Evolutionary conservation across 2,888 invertebrate species (phyloP), one percentile per base, ranked within the genome.

Genomic region (Nematopogon swammerdamellus): DNA sequence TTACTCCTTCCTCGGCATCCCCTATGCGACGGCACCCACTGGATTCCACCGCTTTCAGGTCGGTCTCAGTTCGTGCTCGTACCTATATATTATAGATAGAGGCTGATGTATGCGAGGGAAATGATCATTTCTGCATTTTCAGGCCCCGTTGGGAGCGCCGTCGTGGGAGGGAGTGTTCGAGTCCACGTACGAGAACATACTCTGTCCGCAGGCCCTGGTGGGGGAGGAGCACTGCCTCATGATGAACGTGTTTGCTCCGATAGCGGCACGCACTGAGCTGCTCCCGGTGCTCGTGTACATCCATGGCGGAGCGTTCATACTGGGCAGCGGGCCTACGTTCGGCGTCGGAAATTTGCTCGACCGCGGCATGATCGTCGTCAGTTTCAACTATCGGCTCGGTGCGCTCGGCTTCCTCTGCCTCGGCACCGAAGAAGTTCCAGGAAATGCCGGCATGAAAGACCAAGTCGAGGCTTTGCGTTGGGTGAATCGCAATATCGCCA

Each of bases 381-480:
- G 72, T 1, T 67, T 79, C 44, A 79, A 79, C 57, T 73, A 72
- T 52, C 66, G 79, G 1, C 60, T 79, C 1, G 74, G 80, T 16
- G 61, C 65, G 1, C 58, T 76, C 0, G 82, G 81, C 3, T 81
- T 80, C 57, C 61, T 81, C 1, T 73, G 72, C 50, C 63, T 77
- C 0, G 64, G 64, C 14, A 63, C 61, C 2, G 54, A 58, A 1
- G 66, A 63, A 1, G 67, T 65, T 0, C 65, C 72, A 0, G 80
- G 76, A 2, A 80, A 80, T 50, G 70, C 67, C 1, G 80, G 79
- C 1, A 54, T 80, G 14, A 79, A 77, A 51, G 80, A 80, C 56
- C 74, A 74, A 54, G 61, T 75, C 18, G 68, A 72, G 0, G 75
- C 72, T 0, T 56, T 80, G 1, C 68, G 73, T 55, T 80, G 80